Evolutionary conservation across 2,113 vertebrate species (phyloP), one percentile per base, ranked within the genome.

Genomic region (Sylvilagus bachmani): DNA sequence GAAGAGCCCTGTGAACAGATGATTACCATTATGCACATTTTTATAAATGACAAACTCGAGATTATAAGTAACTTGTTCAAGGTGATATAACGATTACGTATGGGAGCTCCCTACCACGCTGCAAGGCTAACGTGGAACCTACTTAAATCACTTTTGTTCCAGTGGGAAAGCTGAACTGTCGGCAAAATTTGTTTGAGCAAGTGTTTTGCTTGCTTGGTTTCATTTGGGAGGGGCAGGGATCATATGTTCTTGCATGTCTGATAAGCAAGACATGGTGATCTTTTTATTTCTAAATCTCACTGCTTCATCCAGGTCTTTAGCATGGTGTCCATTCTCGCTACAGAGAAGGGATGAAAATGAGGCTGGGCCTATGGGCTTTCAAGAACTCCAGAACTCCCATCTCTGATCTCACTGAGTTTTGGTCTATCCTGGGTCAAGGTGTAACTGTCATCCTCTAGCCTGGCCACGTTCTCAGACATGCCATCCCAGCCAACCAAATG

Each of bases 251-350:
- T 38, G 13, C 3, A 27, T 2, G 24, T 22, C 29, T 27, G 16
- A 44, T 29, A n/a, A 33, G 11, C 6, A 7, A 38, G 69, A 77
- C 38, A 5, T 0, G 5, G 31, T 5, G 0, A 22, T 25, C 29
- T 82, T n/a, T 12, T 5, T 10, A 13, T 2, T 14, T 25, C 49
- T 22, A 1, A 1, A 27, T 58, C 33, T 36, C 29, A 6, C 51
- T 8, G 5, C 71, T 36, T n/a, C 13, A 0, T n/a, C 2, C 10
- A 4, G 27, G 53, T 7, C 2, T 10, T 44, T 14, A 14, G 31
- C 10, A 24, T 3, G 9, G 27, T 25, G 3, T 38, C 9, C 24
- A 33, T 82, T 33, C 36, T 29, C 27, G 21, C 31, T 25, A 0
- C 3, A 14, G 19, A 33, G 38, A 66, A 29, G 19, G 29, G 3